phyloP scores from a whole-genome alignment of 2,113 vertebrate genomes.

The Gavia stellata region DNA sequence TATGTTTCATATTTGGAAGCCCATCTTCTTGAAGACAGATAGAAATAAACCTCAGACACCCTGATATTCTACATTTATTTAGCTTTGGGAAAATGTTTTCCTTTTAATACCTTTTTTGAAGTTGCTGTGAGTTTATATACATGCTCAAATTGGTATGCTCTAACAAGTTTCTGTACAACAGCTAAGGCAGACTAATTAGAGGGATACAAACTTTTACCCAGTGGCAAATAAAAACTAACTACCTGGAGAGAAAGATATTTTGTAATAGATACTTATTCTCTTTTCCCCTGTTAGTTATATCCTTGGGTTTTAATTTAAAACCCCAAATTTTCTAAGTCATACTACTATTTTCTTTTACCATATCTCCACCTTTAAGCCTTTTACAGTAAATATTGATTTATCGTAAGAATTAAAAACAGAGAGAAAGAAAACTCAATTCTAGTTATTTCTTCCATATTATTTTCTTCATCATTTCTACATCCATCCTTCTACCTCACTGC shows the following conservation, averaged over 20 bases:
- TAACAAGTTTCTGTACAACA: background rate
- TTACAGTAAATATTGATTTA: background rate
- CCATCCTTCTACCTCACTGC: background rate
- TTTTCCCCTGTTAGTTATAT: background rate
- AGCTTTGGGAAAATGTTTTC: background rate
- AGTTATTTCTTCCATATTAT: background rate
- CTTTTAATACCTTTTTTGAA: background rate
- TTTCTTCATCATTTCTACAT: background rate
- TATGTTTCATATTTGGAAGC: background rate
- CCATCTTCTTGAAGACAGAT: background rate
- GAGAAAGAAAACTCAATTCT: background rate
- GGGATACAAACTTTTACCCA: background rate
- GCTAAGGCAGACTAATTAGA: background rate
- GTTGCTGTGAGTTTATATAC: background rate
- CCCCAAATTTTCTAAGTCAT: background rate
- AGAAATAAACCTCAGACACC: background rate
- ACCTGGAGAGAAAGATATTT: background rate
- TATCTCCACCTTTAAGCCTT: background rate
- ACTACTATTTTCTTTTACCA: background rate
- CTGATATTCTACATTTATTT: background rate
- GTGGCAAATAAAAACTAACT: background rate
- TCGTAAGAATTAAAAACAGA: background rate
- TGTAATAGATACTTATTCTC: background rate
- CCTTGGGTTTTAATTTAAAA: background rate
- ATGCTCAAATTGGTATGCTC: background rate